Conservation (phyloP, 2,113 vertebrate species). For the Sphaerodactylus townsendi region DNA sequence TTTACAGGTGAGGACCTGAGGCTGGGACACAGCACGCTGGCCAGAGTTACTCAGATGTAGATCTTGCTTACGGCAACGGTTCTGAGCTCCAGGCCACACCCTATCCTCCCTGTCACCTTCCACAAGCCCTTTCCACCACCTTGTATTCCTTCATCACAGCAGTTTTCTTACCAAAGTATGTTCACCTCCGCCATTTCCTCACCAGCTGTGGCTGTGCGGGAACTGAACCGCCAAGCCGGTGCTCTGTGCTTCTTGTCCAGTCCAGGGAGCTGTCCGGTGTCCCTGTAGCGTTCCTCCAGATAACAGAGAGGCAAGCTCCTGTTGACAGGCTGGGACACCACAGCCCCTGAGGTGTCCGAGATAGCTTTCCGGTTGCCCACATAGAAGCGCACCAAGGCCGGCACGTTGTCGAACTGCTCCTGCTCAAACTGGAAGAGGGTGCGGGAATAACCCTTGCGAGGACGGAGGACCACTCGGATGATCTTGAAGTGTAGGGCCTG, state of each 20-base stretch:
- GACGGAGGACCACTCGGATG: constrained; percentile 82
- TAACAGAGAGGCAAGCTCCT: constrained; percentile 75
- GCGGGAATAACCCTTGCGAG: constrained; percentile 79
- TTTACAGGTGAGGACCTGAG: no score
- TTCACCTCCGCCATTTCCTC: constrained; percentile 39
- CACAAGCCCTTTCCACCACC: no score
- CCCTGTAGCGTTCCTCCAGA: constrained; percentile 63
- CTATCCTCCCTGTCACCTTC: no score
- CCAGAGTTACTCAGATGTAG: no score
- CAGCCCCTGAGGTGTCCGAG: constrained; percentile 79
- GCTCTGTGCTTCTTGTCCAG: background rate
- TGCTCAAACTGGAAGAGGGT: constrained; percentile 88
- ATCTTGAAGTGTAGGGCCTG: constrained; percentile 85
- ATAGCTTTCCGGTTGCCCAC: constrained; percentile 75
- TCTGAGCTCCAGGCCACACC: background rate
- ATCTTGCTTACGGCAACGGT: background rate
- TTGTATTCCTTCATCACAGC: background rate
- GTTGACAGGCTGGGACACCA: constrained; percentile 81
- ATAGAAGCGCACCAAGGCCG: constrained; percentile 82
- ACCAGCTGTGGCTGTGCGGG: constrained; percentile 40
- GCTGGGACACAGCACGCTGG: background rate
- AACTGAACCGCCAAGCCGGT: constrained; percentile 9
- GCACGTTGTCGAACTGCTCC: constrained; percentile 84
- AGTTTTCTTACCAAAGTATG: constrained; percentile 63
- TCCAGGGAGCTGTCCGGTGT: background rate